Conservation (phyloP, 2,797 vertebrate genomes). For the Rhabdophis nuchalis region DNA sequence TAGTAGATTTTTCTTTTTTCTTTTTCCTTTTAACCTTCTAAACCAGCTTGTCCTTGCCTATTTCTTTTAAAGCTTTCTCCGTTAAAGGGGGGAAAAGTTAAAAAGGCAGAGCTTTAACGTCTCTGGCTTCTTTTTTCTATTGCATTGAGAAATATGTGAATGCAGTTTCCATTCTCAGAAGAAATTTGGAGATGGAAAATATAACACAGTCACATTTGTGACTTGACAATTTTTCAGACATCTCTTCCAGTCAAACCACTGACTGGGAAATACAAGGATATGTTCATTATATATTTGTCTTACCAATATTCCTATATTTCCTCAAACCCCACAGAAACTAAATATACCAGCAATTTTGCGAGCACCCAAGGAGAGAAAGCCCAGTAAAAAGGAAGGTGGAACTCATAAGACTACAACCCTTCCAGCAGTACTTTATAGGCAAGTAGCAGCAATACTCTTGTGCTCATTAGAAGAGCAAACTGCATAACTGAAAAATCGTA, state of each 20-base stretch:
- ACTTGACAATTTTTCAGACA: constrained; percentile 16
- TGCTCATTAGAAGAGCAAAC: background rate
- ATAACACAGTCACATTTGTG: constrained; percentile 23
- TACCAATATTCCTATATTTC: constrained; percentile 59
- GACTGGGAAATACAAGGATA: constrained; percentile 23
- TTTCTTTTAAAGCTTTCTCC: constrained; percentile 42
- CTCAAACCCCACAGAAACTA: constrained; percentile 81
- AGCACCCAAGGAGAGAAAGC: constrained; percentile 93
- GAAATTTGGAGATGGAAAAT: background rate
- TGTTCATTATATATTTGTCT: constrained; percentile 28
- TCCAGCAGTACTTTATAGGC: constrained; percentile 94
- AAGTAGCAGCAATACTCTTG: constrained; percentile 55
- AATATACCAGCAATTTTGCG: constrained; percentile 89
- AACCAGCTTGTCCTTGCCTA: constrained; percentile 35
- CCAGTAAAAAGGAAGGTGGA: constrained; percentile 95
- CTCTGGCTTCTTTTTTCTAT: background rate
- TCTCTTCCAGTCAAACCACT: constrained; percentile 8
- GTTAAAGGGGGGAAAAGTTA: constrained; percentile 1
- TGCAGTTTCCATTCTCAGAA: constrained; percentile 10
- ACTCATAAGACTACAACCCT: constrained; percentile 83
- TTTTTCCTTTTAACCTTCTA: constrained; percentile 33
- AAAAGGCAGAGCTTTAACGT: constrained; percentile 15
- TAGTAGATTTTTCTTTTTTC: constrained; percentile 36
- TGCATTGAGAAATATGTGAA: constrained; percentile 9
- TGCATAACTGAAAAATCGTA: background rate